Evolutionary conservation across 2,888 invertebrate genomes (phyloP).

Genomic region (Cactoblastis cactorum): DNA sequence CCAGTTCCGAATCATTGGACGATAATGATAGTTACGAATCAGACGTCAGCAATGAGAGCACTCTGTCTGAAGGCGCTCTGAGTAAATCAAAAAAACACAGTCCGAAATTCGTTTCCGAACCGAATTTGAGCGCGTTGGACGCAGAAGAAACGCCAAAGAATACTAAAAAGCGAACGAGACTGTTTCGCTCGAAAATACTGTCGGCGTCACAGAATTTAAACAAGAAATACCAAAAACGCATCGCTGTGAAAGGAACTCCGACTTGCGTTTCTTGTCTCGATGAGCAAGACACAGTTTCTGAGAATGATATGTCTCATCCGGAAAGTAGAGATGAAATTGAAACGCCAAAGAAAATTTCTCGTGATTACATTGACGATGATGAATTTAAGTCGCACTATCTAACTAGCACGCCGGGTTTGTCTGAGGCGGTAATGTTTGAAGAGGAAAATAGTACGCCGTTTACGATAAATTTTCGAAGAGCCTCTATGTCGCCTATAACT

Average conservation of each 20-base stretch:
- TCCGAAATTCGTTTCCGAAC: constrained; percentile 73
- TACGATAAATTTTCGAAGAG: constrained; percentile 76
- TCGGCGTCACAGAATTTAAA: constrained; percentile 50
- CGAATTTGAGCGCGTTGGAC: constrained; percentile 64
- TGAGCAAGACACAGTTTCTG: constrained; percentile 57
- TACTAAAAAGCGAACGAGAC: constrained; percentile 53
- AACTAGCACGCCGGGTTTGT: constrained; percentile 67
- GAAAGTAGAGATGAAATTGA: constrained; percentile 28
- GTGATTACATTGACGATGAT: constrained; percentile 28
- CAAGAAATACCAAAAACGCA: constrained; percentile 66
- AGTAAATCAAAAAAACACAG: constrained; percentile 55
- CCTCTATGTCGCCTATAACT: constrained; percentile 93
- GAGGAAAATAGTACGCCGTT: constrained; percentile 65
- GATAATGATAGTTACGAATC: constrained; percentile 58
- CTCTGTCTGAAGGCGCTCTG: constrained; percentile 64
- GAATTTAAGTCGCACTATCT: constrained; percentile 53
- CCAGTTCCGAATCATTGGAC: constrained; percentile 58
- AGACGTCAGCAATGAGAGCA: constrained; percentile 66
- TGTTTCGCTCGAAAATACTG: constrained; percentile 64
- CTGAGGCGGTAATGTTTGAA: constrained; percentile 44
- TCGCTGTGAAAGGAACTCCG: constrained; percentile 51
- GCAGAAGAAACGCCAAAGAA: constrained; percentile 67
- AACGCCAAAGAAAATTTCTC: constrained; percentile 51
- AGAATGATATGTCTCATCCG: constrained; percentile 36
- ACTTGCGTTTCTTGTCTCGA: constrained; percentile 70